Percentiles rank a stretch among this genome's conserved stretches.
Conservation (phyloP, 1,140 invertebrate genomes). For the Pseudomyrmex sp. region DNA sequence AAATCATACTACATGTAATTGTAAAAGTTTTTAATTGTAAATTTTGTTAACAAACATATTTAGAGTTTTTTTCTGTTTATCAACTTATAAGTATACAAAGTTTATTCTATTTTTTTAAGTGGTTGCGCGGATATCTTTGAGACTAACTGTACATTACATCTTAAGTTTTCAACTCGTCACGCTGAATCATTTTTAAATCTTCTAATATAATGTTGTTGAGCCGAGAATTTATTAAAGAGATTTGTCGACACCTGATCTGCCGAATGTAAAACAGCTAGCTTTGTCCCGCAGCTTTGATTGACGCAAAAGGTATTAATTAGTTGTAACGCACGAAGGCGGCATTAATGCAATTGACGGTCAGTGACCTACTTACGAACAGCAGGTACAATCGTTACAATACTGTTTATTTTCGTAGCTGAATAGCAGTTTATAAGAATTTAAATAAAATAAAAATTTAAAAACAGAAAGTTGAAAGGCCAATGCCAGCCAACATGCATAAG, state of each 20-base stretch:
- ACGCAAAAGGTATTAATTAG: constrained; percentile 37
- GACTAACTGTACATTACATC: too few relatives aligned
- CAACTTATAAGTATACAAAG: too few relatives aligned
- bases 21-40: too few relatives aligned
- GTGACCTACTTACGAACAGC: constrained; percentile 16
- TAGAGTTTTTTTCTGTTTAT: too few relatives aligned
- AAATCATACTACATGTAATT: too few relatives aligned
- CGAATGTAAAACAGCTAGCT: constrained; percentile 27
- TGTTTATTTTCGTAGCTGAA: constrained; percentile 7
- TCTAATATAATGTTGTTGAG: not conserved
- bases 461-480: too few relatives aligned
- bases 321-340: not conserved
- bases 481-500: too few relatives aligned
- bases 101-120: too few relatives aligned
- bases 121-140: too few relatives aligned
- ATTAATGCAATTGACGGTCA: constrained; percentile 35
- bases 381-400: not conserved
- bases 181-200: not conserved
- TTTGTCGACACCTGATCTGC: constrained; percentile 8
- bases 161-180: not conserved
- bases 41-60: too few relatives aligned
- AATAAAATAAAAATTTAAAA: too few relatives aligned
- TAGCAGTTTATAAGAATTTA: not conserved
- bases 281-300: constrained; percentile 8
- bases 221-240: constrained; percentile 25